Evolutionary conservation across 2,797 vertebrate genomes (phyloP), one percentile per base, ranked within the genome.

Genomic region (Choloepus didactylus): DNA sequence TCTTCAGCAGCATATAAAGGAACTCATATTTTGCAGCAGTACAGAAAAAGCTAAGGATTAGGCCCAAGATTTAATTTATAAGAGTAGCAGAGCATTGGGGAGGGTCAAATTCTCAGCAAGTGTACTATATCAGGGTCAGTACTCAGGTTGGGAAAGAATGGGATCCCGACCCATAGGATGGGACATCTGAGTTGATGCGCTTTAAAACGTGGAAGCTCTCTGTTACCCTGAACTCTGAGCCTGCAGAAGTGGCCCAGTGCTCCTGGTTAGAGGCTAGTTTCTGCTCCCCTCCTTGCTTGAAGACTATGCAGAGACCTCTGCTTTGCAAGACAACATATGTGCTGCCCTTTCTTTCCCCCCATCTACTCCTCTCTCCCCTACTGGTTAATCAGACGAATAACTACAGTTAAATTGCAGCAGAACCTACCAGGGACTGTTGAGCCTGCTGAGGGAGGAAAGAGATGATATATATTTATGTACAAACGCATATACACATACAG

Each of bases 61-160:
- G 35, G 27, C 27, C 29, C 14, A 35, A 64, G 64, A 59, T 29
- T 84, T 84, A 90, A 66, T 35, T 91, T 85, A 79, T 80, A 92
- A 83, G 59, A 31, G 25, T 79, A 62, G 66, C 44, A 80, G 59
- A 87, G n/a, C 46, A 41, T 49, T 19, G 70, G 16, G 2, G 16
- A 64, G 6, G 23, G 21, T 87, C 89, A 76, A 93, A 62, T 89
- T 95, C 60, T 93, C 64, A 60, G 46, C 16, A 94, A 12, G 46
- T 81, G 38, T 72, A 9, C 49, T 81, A 25, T 87, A 8, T 14
- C 23, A 66, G 2, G 9, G 16, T 73, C 73, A 80, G 15, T 93
- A 27, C 87, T 89, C 56, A 66, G 23, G 4, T 82, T 51, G 44
- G n/a, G 67, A 89, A 81, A 72, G 44, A 79, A 69, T 84, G 49